Base-by-base conservation (phyloP, 2,797 vertebrate species). In the Acrocephalus scirpaceus region DNA sequence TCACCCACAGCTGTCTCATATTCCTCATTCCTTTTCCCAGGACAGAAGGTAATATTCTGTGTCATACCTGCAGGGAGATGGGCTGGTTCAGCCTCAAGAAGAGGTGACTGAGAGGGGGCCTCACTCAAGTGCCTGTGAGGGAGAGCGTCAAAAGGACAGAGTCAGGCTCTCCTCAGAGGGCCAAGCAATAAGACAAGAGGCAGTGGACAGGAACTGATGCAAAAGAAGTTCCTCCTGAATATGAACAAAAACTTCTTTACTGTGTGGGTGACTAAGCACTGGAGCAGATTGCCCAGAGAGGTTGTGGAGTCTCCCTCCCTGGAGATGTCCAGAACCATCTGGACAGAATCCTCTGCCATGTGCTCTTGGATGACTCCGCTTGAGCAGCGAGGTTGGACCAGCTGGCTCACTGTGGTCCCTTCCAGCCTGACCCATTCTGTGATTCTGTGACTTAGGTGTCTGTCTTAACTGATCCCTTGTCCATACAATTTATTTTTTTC, bases 251-350 rank as follows among this genome's bases (percentile, higher is more conserved):
- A 32, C 4, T 75, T 51, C 11, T 71, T 53, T 47, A 30, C 20
- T 40, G 4, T 22, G 29, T 0, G 0, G 5, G 20, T 56, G 26
- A 23, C 26, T 5, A 10, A 42, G 10, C 11, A 36, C 50, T 19
- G 21, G 21, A 66, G 3, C 5, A 60, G 25, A 8, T 34, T 60
- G 10, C 10, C n/a, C 20, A 47, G 25, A 21, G 10, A 34, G 8
- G 34, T 9, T 16, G 25, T 40, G 40, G 40, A 34, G 8, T 40
- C 19, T 21, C 29, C 4, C 0, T 26, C n/a, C 19, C 14, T 40
- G 29, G 40, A 74, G 20, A 30, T 53, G 10, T 1, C 30, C 25
- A 60, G 61, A 80, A 29, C 8, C 1, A 27, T 23, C 21, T 36
- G 32, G 9, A 38, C 23, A 17, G 18, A 71, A 18, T 19, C 12